phyloP scores from a whole-genome alignment of 2,113 vertebrate species.

The Monopterus albus region DNA sequence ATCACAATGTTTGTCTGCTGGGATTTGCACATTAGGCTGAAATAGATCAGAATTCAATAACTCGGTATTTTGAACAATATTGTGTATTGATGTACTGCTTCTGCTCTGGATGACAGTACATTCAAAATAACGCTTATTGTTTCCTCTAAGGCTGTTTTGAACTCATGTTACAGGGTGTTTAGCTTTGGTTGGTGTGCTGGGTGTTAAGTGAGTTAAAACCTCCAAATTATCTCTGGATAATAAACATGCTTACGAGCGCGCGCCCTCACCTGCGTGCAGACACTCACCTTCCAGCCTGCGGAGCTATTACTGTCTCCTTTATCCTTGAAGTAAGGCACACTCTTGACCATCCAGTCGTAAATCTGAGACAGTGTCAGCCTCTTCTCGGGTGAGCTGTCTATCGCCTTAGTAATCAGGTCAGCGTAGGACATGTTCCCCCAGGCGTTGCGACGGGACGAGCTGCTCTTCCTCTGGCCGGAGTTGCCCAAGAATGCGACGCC shows the following conservation, averaged over 20 bases:
- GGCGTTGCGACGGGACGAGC: constrained; percentile 95
- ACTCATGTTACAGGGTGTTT: too few relatives aligned
- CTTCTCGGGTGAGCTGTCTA: constrained; percentile 96
- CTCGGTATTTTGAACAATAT: background rate
- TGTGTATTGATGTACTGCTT: background rate
- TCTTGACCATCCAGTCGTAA: constrained; percentile 99
- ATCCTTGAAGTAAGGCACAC: constrained; percentile 96
- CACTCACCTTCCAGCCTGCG: constrained; percentile 95
- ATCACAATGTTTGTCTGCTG: background rate
- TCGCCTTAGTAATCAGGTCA: constrained; percentile 96
- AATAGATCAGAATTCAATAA: background rate
- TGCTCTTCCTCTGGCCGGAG: constrained; percentile 90
- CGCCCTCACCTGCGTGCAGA: too few relatives aligned
- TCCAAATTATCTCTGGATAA: background rate
- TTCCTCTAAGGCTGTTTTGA: too few relatives aligned
- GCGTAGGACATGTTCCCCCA: constrained; percentile 99
- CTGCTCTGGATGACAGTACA: too few relatives aligned
- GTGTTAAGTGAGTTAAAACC: background rate
- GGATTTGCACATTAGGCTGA: background rate
- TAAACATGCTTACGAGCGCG: too few relatives aligned
- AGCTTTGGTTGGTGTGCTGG: background rate
- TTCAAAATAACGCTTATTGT: too few relatives aligned
- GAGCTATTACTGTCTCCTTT: constrained; percentile 96
- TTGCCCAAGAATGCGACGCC: constrained; percentile 42
- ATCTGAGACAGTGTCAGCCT: constrained; percentile 96